Base-by-base conservation (phyloP, 2,797 vertebrate species). In the Loris lydekkerianus region DNA sequence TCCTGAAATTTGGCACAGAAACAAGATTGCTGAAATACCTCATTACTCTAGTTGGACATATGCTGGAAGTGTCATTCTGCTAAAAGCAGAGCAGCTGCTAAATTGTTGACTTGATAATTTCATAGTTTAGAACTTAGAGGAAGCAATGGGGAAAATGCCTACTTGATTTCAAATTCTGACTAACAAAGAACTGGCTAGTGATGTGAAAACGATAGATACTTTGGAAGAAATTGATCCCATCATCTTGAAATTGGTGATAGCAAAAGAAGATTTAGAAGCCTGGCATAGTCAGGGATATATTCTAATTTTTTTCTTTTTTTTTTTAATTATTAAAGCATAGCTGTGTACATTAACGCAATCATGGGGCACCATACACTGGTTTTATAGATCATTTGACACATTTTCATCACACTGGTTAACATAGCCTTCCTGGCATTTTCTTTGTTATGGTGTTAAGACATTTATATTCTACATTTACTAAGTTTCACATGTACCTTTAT, bases 91-190 rank as follows among this genome's bases (percentile, higher is more conserved):
- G 20, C 63, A 93, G 29, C 90, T 92, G 78, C 43, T 60, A 75
- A 85, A 93, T 72, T 91, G 73, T 82, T 95, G 56, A 72, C 49
- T 88, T 87, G 85, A 90, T 77, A 91, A 63, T 94, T 93, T 88
- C 43, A 84, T 93, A 53, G 25, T 78, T 77, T 96, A 91, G 67
- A 95, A 95, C 77, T 86, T 89, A 69, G 40, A 93, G 31, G 49
- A 90, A 95, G 37, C 58, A 77, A 53, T 3, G 46, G 82, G n/a
- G 21, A 75, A 87, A 95, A 61, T 96, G 92, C 86, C 77, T 70
- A 49, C n/a, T 85, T 65, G 67, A 81, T 92, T 94, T 37, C 37
- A 21, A 81, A 31, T 87, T 89, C 53, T 93, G 63, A 72, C 20
- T 29, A 90, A 60, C 0, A 84, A 67, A 67, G 31, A 82, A 88